phyloP scores from a whole-genome alignment of 2,888 invertebrate genomes.

The Mechanitis messenoides region DNA sequence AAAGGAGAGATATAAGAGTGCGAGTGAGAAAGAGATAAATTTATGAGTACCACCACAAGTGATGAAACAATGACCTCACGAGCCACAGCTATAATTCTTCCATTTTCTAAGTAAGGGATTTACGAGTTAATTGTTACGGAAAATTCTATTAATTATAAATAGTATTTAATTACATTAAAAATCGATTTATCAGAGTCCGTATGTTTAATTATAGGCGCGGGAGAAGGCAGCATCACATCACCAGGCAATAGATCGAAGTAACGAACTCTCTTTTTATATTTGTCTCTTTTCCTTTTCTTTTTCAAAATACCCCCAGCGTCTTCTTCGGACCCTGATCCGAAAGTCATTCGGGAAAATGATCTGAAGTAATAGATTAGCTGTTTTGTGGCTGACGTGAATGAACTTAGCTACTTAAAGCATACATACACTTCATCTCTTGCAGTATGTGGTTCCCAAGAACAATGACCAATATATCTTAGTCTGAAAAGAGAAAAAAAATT shows the following conservation, averaged over 20 bases:
- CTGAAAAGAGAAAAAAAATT: slow-evolving; percentile 39
- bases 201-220: slow-evolving; percentile 49
- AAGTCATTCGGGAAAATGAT: slow-evolving; percentile 34
- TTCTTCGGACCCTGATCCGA: slow-evolving; percentile 40
- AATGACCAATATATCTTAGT: slow-evolving; percentile 60
- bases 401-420: not conserved
- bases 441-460: slow-evolving; percentile 41
- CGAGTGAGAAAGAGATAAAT: too few relatives aligned
- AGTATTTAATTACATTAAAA: slow-evolving; percentile 47
- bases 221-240: slow-evolving; percentile 51
- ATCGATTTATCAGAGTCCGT: slow-evolving; percentile 55
- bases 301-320: slow-evolving; percentile 37
- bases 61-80: too few relatives aligned
- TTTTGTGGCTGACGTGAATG: not conserved
- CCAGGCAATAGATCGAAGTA: slow-evolving; percentile 51
- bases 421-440: not conserved
- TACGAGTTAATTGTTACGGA: too few relatives aligned
- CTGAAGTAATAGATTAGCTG: slow-evolving; percentile 21
- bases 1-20: too few relatives aligned
- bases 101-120: too few relatives aligned
- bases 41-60: too few relatives aligned
- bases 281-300: slow-evolving; percentile 32
- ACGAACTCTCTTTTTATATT: slow-evolving; percentile 48
- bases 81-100: too few relatives aligned
- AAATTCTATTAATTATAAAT: too few relatives aligned